Evolutionary conservation across 2,888 invertebrate genomes (phyloP), one percentile per base, ranked within the genome.

Genomic region (Piscicola geometra): DNA sequence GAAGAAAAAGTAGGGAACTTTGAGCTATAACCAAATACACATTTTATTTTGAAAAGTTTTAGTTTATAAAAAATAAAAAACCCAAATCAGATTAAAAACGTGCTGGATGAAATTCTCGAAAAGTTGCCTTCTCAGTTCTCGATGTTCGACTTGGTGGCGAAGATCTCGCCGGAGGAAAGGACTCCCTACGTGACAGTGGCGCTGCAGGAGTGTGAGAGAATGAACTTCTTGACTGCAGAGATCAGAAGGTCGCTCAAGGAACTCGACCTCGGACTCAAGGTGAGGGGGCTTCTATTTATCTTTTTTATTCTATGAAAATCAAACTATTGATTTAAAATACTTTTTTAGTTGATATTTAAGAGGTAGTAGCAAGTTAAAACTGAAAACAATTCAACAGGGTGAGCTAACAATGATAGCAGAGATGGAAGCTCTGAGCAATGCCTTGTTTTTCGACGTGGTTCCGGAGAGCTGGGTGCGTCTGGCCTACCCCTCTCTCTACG

Each of bases 91-190:
- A 93, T 95, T 21, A 96, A 96, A 83, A 92, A 92, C 87, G 91
- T 94, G 84, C 88, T 97, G 56, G 97, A 97, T 84, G 96, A 97
- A 85, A 93, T 97, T 82, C 87, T 94, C 83, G 96, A 97, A 85
- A 95, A 94, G 84, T 87, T 97, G 21, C 95, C 96, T 0, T 95
- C 95, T 83, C 94, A 95, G 83, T 97, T 97, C 83, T 94, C 94
- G 84, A 94, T 97, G 93, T 85, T 88, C 0, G 97, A 97, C 85
- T 92, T 97, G 78, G 93, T 93, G 91, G 93, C 92, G 1, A 94
- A 95, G 85, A 84, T 85, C 5, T 83, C 85, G 5, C 93, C 93
- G 1, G 96, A 97, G 84, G 96, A 97, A 83, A 88, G 95, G 75
- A 95, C 95, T 0, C 97, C 97, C 0, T 97, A 95, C 83, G 94